Base-by-base conservation (phyloP, 2,797 vertebrate species). In the Acrocephalus scirpaceus region DNA sequence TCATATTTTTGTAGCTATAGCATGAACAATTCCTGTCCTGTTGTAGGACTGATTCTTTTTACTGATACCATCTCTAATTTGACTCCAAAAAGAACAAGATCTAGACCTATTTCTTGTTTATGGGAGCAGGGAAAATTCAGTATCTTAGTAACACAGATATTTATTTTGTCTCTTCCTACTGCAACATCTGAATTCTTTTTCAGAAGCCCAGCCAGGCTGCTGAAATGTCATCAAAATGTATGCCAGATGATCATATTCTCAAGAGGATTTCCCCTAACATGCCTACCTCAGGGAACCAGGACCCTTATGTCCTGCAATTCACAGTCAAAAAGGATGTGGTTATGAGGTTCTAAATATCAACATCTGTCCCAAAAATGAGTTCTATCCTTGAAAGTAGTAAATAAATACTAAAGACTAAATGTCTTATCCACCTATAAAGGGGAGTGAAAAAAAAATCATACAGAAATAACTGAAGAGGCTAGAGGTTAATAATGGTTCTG, bases 181-280 rank as follows among this genome's bases (percentile, higher is more conserved):
- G 42, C 80, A 90, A 88, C 12, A 77, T 69, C 45, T 78, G 42
- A 79, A 87, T 76, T 53, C 1, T 67, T 88, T 80, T 53, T 80
- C 45, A 90, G 56, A 93, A 86, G 7, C 21, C 16, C 14, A 83
- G 10, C 44, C 69, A 91, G 21, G 17, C 16, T 80, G 61, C 34
- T 66, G 42, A 96, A 94, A 94, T 93, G 45, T 86, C 73, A 83
- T 60, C 42, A 93, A 83, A 91, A 95, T 80, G 1, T 60, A n/a
- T 94, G 65, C 53, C 93, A 96, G 90, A 80, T 92, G 86, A 75
- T 51, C 34, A 30, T 74, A 88, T 56, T 71, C 86, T 92, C 90
- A 48, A 40, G 61, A 67, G 65, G 34, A 71, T 86, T 74, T 90
- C 47, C 25, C 53, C 21, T 36, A 81, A 76, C 29, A 36, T 60